phyloP scores from a whole-genome alignment of 2,797 vertebrate genomes.

The Chelon labrosus region DNA sequence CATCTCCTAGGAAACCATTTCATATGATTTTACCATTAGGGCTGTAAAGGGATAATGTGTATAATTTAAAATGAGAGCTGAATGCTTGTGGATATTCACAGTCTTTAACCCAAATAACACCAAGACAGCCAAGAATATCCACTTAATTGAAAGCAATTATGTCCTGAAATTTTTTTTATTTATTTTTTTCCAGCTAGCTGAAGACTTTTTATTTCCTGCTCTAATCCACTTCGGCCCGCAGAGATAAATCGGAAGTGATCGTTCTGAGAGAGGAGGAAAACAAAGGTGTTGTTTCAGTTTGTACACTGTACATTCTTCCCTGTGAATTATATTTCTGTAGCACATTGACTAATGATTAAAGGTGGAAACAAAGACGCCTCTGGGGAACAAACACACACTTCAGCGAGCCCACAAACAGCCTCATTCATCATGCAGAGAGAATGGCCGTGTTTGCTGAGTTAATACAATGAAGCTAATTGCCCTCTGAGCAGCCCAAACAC shows the following conservation, averaged over 20 bases:
- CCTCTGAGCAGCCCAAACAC: slow-evolving; percentile 81
- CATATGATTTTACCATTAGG: slow-evolving; percentile 76
- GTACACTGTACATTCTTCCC: slow-evolving; percentile 64
- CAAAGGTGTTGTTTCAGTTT: slow-evolving; percentile 65
- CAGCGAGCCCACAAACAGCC: slow-evolving; percentile 79
- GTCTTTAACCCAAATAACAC: slow-evolving; percentile 69
- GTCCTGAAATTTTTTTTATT: slow-evolving; percentile 59
- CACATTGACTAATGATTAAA: slow-evolving; percentile 84
- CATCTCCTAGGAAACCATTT: slow-evolving; percentile 81
- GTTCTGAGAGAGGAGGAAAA: slow-evolving; percentile 54
- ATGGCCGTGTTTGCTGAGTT: slow-evolving; percentile 83
- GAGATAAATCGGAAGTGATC: slow-evolving; percentile 62
- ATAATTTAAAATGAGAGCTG: slow-evolving; percentile 71
- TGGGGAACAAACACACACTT: slow-evolving; percentile 82
- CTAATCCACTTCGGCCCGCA: slow-evolving; percentile 35
- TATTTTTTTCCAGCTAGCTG: slow-evolving; percentile 13
- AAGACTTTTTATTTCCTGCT: slow-evolving; percentile 52
- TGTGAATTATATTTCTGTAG: slow-evolving; percentile 79
- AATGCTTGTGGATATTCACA: slow-evolving; percentile 63
- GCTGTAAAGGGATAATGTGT: slow-evolving; percentile 75
- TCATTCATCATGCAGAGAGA: slow-evolving; percentile 83
- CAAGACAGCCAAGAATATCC: slow-evolving; percentile 56
- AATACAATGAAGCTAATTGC: slow-evolving; percentile 86
- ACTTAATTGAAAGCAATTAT: slow-evolving; percentile 71
- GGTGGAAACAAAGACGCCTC: slow-evolving; percentile 82